A percentile compares a stretch with the other conserved stretches of the same genome.
phyloP scores from a whole-genome alignment of 2,888 invertebrate genomes.

The Gastracanthus pulcherrimus region DNA sequence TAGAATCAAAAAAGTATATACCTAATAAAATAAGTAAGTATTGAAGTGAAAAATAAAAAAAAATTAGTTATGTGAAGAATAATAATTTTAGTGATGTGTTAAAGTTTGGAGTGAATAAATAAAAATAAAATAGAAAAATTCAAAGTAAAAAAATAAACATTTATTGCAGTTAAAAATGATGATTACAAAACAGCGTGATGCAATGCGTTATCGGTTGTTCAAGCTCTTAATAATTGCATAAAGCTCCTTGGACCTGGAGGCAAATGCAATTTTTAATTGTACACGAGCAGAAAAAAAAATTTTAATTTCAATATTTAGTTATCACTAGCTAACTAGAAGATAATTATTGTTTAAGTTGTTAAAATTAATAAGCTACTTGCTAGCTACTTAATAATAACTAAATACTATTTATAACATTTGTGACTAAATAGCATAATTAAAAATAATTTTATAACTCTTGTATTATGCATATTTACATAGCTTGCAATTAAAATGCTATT shows the following conservation, averaged over 20 bases:
- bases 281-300: background rate
- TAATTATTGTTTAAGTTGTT: background rate
- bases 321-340: background rate
- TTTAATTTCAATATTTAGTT: background rate
- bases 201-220: slow-evolving; percentile 64
- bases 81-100: background rate
- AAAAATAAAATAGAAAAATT: slow-evolving; percentile 58
- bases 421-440: no score
- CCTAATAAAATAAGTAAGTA: no score
- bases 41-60: background rate
- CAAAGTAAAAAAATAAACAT: slow-evolving; percentile 57
- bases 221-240: slow-evolving; percentile 70
- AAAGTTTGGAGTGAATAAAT: slow-evolving; percentile 58
- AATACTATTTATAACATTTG: background rate
- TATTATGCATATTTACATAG: no score
- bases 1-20: no score
- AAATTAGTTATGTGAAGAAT: background rate
- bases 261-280: slow-evolving; percentile 55
- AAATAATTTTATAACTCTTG: no score
- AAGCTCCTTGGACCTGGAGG: slow-evolving; percentile 70
- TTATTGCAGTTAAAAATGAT: slow-evolving; percentile 54
- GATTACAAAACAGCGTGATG: slow-evolving; percentile 63
- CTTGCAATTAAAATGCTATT: no score
- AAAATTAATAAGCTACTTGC: background rate
- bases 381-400: background rate